Evolutionary conservation across 2,888 invertebrate genomes (phyloP), one percentile per base, ranked within the genome.

Genomic region (Drosophila cracens): DNA sequence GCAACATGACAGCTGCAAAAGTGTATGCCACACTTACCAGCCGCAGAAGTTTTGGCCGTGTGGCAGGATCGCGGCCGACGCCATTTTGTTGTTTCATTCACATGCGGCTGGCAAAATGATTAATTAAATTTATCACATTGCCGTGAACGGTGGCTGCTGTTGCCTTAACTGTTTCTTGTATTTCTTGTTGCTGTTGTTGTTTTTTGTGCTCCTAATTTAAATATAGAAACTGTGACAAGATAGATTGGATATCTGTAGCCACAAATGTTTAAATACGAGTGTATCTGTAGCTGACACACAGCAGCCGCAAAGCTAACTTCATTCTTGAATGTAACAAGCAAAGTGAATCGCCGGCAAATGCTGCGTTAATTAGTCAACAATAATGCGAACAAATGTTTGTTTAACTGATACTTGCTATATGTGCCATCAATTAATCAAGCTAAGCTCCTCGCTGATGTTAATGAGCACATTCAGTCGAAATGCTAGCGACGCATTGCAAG

Each of bases 91-190:
- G 57, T 83, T 86, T 70, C 74, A 53, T 70, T 72, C 70, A 65
- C 75, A 59, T 63, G 70, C 54, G 76, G 63, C 80, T 66, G 73
- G 54, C 58, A 61, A 75, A 87, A 86, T 86, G 86, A 86, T 86
- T 86, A 86, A 86, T 86, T 86, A 89, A 86, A 86, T 86, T 85
- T 89, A 85, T 86, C 81, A 86, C 85, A 79, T 82, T 84, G 84
- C 70, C 68, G 63, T 58, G 73, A 27, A 49, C 21, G 62, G 63
- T 72, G 70, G 38, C 49, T 54, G 54, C 49, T 66, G 56, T 60
- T 56, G 60, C 53, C 36, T 27, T 38, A 56, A 54, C 34, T 18
- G 53, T 54, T 25, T 18, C 10, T 13, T 7, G 13, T 46, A 21
- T 43, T 21, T 43, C 2, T 40, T 76, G 76, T 49, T 48, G 36